Conservation (phyloP, 2,888 invertebrate genomes). For the Slavum lentiscoides region DNA sequence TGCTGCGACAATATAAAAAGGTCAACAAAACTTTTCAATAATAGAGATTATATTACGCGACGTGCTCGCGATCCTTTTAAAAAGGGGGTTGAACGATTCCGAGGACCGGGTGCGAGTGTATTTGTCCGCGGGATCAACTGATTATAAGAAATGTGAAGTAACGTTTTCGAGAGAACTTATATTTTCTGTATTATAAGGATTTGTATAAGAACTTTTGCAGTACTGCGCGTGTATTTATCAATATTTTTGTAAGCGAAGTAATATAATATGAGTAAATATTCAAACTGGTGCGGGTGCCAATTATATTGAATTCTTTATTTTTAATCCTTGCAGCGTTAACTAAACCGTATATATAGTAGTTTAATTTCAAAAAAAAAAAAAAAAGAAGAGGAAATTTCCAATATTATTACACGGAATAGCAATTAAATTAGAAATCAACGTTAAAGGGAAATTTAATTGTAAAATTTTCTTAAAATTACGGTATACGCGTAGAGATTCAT, state of each 20-base stretch:
- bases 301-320: constrained; percentile 11
- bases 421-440: neutral
- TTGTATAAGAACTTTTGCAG: constrained; percentile 28
- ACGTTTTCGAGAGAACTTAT: constrained; percentile 28
- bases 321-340: constrained; percentile 9
- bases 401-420: neutral
- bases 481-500: neutral
- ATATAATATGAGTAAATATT: neutral
- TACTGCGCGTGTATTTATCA: neutral
- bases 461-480: neutral
- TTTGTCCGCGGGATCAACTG: constrained; percentile 47
- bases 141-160: constrained; percentile 44
- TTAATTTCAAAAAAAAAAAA: too few relatives aligned
- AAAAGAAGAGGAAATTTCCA: too few relatives aligned
- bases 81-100: constrained; percentile 29
- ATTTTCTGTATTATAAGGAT: constrained; percentile 36
- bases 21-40: constrained; percentile 54
- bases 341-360: too few relatives aligned
- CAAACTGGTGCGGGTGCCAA: neutral
- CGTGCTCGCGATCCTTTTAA: constrained; percentile 48
- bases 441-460: neutral
- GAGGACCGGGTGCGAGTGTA: constrained; percentile 30
- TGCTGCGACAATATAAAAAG: constrained; percentile 46
- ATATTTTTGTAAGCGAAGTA: constrained; percentile 9
- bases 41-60: constrained; percentile 40